phyloP scores from a whole-genome alignment of 2,888 invertebrate genomes.

The Drosophila formosana region DNA sequence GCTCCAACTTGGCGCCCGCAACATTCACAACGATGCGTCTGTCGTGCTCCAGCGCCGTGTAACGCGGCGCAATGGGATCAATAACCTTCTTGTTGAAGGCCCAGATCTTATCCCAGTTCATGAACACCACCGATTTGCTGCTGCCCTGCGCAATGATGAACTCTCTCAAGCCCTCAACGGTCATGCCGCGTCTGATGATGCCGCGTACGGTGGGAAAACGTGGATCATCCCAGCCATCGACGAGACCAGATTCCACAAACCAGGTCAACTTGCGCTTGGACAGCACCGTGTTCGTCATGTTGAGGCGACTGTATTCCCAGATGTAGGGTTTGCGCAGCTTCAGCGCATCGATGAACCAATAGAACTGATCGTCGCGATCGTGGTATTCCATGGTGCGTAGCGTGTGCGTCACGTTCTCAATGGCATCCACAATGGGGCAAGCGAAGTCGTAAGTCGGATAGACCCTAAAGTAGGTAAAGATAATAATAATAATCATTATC shows the following conservation, averaged over 20 bases:
- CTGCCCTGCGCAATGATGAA: constrained; percentile 99
- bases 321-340: constrained; percentile 95
- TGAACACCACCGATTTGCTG: constrained; percentile 97
- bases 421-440: constrained; percentile 98
- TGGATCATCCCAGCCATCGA: constrained; percentile 99
- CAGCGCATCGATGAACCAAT: constrained; percentile 97
- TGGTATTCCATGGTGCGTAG: constrained; percentile 99
- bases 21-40: constrained; percentile 89
- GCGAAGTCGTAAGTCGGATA: constrained; percentile 99
- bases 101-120: constrained; percentile 99
- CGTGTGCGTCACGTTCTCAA: constrained; percentile 99
- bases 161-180: constrained; percentile 97
- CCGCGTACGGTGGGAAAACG: constrained; percentile 99
- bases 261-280: constrained; percentile 99
- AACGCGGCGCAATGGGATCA: constrained; percentile 97
- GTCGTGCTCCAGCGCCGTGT: constrained; percentile 91
- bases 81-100: constrained; percentile 99
- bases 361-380: constrained; percentile 98
- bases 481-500: no score
- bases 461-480: constrained; percentile 89
- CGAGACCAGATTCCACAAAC: constrained; percentile 97
- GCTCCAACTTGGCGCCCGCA: constrained; percentile 84
- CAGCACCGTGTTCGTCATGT: constrained; percentile 99
- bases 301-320: constrained; percentile 98
- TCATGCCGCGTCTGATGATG: constrained; percentile 97